Base-by-base conservation (phyloP, 2,888 invertebrate species). In the Pterostichus madidus region DNA sequence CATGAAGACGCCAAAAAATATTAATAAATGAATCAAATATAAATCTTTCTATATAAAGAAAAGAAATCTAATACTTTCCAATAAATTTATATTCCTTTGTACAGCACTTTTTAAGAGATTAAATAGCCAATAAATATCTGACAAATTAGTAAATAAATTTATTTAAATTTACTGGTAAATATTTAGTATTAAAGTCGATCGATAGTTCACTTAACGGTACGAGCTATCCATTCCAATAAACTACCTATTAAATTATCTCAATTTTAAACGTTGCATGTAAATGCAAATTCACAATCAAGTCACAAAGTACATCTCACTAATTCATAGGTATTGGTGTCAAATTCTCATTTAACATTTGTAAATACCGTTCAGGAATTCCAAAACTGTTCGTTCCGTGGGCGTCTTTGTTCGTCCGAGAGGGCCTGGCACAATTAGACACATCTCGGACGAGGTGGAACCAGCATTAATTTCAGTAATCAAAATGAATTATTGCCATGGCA, bases 391-490 rank as follows among this genome's bases (percentile, higher is more conserved):
- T 10, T 6, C 10, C 68, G 68, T 68, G 39, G 68, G 68, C 35
- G 68, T 44, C 17, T 53, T 53, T 53, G 53, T 53, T 39, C 17
- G 31, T 6, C 10, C 24, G 59, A 24, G 59, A 32, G 53, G 17
- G 77, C 56, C 61, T 59, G 76, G 49, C 52, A 76, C 68, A 79
- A 79, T 79, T 79, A 79, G 79, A 61, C 79, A 49, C 52, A 64
- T 79, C 64, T 49, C 52, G 44, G 24, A 32, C 32, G 31, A 32
- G 35, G 35, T 68, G 68, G 13, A 13, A 13, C 68, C 17, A 24
- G 68, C 68, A 80, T 80, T 80, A 68, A 80, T 80, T 80, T 80
- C 49, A 24, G 52, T 80, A 80, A 80, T 80, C 80, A 80, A 80
- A 52, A 80, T 80, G 80, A 80, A 52, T 68, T 80, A 80, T 68